Evolutionary conservation across 2,797 vertebrate genomes (phyloP).

Genomic region (Sylvia borin): DNA sequence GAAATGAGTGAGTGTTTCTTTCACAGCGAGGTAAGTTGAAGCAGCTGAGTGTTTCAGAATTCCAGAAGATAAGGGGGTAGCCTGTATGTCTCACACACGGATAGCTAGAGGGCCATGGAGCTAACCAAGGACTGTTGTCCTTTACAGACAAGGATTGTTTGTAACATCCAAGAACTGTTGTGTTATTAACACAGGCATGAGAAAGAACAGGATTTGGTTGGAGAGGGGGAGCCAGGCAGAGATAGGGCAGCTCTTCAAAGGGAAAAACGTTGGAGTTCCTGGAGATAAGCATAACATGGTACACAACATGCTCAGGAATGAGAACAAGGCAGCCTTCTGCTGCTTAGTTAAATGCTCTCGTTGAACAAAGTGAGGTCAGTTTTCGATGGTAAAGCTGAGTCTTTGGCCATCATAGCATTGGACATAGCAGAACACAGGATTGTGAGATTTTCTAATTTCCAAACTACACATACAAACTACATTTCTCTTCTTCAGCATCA

Average conservation of each 20-base stretch:
- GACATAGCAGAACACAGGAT: background rate
- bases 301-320: background rate
- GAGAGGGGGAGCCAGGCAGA: background rate
- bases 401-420: background rate
- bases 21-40: background rate
- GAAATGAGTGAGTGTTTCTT: background rate
- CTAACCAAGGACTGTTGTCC: background rate
- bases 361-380: background rate
- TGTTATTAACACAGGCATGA: background rate
- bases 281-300: background rate
- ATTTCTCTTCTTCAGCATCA: background rate
- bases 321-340: background rate
- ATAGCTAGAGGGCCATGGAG: background rate
- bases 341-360: background rate
- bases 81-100: fast-evolving
- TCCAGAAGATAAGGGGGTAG: background rate
- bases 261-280: background rate
- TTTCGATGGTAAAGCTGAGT: background rate
- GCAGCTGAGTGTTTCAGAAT: background rate
- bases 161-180: background rate
- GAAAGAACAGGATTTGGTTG: background rate
- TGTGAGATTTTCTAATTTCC: background rate
- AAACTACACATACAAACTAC: background rate
- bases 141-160: background rate
- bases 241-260: background rate